Evolutionary conservation across 2,888 invertebrate species (phyloP).

Genomic region (Danaus chrysippus): DNA sequence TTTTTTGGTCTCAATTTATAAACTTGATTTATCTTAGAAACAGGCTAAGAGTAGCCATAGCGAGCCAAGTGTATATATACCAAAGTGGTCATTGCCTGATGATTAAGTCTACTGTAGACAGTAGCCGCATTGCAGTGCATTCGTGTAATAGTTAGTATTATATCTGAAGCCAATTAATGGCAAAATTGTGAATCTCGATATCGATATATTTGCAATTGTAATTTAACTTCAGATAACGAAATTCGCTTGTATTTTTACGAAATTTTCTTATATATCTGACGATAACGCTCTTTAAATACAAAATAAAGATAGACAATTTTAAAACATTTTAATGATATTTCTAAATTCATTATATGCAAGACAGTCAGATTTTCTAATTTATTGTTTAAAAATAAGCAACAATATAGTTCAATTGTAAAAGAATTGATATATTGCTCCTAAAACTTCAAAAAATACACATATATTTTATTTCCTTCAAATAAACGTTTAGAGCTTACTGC

Average conservation of each 20-base stretch:
- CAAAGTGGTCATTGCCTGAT: conserved; percentile 15
- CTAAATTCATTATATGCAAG: too few species aligned
- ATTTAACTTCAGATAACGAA: neutral
- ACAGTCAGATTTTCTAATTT: too few species aligned
- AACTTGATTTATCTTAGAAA: conserved; percentile 9
- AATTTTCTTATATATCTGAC: neutral
- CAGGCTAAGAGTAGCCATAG: conserved; percentile 8
- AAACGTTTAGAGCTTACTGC: too few species aligned
- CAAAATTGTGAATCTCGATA: neutral
- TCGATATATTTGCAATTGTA: conserved; percentile 1
- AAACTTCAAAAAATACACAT: too few species aligned
- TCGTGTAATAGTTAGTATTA: conserved; percentile 7
- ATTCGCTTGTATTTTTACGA: neutral
- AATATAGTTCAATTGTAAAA: too few species aligned
- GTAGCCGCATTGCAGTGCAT: conserved; percentile 16
- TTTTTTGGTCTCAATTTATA: neutral
- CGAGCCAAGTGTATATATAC: conserved; percentile 14
- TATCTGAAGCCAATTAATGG: conserved; percentile 2
- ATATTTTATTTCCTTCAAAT: too few species aligned
- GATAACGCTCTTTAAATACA: neutral
- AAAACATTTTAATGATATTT: too few species aligned
- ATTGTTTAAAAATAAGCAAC: too few species aligned
- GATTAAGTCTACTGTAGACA: conserved; percentile 13
- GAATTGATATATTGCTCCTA: too few species aligned
- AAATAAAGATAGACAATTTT: too few species aligned